These are phyloP conservation scores for Oriolus oriolus DNA, from an alignment of 2,113 vertebrate species.

Conservation along the genomic window DNA sequence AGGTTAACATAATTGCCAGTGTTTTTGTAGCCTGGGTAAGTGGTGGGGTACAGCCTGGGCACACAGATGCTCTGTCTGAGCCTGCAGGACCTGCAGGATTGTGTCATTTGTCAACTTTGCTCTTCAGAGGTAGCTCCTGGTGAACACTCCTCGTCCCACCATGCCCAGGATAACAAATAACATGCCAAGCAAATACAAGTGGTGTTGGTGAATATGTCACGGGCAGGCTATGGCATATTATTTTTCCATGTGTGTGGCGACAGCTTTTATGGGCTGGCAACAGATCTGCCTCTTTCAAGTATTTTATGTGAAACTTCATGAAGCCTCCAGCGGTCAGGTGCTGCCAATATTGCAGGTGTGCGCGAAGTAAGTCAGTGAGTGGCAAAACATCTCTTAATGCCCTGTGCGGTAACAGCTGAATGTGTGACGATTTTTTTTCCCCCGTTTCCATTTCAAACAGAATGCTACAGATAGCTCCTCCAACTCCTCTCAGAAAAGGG, in stretches of 20 bases:
- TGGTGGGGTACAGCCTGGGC: background rate
- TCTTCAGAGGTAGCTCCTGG: background rate
- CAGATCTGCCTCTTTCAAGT: background rate
- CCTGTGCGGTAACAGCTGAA: background rate
- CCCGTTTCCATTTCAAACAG: slow-evolving; percentile 46
- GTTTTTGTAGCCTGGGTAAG: background rate
- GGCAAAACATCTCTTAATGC: background rate
- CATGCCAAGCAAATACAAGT: background rate
- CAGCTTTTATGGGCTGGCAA: slow-evolving; percentile 27
- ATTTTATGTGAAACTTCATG: background rate
- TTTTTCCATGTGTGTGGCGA: slow-evolving; percentile 10
- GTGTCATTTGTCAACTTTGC: background rate
- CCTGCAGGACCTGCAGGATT: background rate
- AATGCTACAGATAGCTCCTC: slow-evolving; percentile 83
- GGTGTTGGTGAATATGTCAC: background rate
- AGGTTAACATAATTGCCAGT: background rate
- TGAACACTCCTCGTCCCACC: accelerated
- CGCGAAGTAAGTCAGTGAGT: accelerated
- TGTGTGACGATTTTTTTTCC: background rate
- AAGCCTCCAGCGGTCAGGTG: background rate
- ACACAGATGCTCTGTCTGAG: background rate
- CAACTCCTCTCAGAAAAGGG: slow-evolving; percentile 83
- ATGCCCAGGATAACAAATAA: background rate
- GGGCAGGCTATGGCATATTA: background rate
- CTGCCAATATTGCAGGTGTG: background rate